Percentiles rank a stretch among this genome's conserved stretches.
Evolutionary conservation across 2,888 invertebrate genomes (phyloP).

Genomic region (Eupithecia abbreviata): DNA sequence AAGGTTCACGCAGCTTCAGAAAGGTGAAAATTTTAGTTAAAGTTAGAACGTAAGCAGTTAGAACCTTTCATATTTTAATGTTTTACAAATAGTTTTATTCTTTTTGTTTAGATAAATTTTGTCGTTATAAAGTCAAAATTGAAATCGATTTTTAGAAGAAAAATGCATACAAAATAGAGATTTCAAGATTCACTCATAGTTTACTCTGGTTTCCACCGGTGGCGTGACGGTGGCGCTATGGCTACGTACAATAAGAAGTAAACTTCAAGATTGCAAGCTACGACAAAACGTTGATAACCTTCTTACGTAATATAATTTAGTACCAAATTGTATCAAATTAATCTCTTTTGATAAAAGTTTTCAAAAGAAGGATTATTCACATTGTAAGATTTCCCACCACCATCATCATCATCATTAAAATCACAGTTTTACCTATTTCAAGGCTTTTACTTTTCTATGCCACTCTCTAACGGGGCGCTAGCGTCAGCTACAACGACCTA

Average conservation of each 20-base stretch:
- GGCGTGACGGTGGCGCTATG: background rate
- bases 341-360: background rate
- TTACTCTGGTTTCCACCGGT: background rate
- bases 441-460: background rate
- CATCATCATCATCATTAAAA: background rate
- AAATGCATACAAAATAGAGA: background rate
- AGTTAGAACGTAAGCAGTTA: background rate
- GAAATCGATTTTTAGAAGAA: background rate
- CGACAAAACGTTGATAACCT: background rate
- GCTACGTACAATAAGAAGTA: background rate
- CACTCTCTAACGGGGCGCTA: too few relatives aligned
- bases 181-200: background rate
- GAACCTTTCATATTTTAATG: background rate
- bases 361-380: background rate
- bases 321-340: background rate
- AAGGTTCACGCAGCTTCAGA: constrained; percentile 18
- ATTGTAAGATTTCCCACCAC: background rate
- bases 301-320: background rate
- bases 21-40: background rate
- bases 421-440: background rate
- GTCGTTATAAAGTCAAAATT: background rate
- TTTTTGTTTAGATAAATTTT: background rate
- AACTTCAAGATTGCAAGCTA: background rate
- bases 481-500: too few relatives aligned
- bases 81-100: background rate